These are phyloP conservation scores for Hylomyscus alleni DNA, from an alignment of 2,797 vertebrate genomes.

Conservation along the genomic window DNA sequence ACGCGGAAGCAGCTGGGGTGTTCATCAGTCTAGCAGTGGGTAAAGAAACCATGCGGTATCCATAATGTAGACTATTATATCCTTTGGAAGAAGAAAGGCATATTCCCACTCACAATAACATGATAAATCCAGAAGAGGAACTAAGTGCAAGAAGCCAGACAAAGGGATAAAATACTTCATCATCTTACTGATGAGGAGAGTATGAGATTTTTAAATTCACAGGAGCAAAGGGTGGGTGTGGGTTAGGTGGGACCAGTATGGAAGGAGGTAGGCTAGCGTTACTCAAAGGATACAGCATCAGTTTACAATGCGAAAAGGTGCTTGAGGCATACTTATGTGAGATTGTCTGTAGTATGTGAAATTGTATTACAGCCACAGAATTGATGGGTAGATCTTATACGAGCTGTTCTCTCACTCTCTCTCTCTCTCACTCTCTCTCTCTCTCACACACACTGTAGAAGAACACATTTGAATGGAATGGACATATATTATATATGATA, in stretches of 20 bases:
- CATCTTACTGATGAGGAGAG: not conserved
- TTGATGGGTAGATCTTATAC: not conserved
- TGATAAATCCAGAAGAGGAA: not conserved
- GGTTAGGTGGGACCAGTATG: not conserved
- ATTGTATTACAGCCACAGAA: not conserved
- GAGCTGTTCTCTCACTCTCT: not conserved
- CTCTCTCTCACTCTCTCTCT: not conserved
- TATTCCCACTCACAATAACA: not conserved
- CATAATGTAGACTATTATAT: too few relatives aligned
- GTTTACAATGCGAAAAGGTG: not conserved
- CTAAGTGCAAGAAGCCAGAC: not conserved
- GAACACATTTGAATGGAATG: not conserved
- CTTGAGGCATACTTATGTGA: too few relatives aligned
- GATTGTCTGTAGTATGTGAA: not conserved
- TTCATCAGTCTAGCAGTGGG: not conserved
- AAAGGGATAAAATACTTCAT: not conserved
- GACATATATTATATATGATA: too few relatives aligned
- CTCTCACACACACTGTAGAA: not conserved
- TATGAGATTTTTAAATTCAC: not conserved
- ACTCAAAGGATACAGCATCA: not conserved
- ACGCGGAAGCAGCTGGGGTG: not conserved
- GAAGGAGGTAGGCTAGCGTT: not conserved
- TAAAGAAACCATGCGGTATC: not conserved
- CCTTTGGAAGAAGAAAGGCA: not conserved
- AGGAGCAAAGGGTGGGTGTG: not conserved